Evolutionary conservation across 64 coral and sea anemone species (phyloP), one percentile per base, ranked within the genome.

Genomic region (Acropora yongei): DNA sequence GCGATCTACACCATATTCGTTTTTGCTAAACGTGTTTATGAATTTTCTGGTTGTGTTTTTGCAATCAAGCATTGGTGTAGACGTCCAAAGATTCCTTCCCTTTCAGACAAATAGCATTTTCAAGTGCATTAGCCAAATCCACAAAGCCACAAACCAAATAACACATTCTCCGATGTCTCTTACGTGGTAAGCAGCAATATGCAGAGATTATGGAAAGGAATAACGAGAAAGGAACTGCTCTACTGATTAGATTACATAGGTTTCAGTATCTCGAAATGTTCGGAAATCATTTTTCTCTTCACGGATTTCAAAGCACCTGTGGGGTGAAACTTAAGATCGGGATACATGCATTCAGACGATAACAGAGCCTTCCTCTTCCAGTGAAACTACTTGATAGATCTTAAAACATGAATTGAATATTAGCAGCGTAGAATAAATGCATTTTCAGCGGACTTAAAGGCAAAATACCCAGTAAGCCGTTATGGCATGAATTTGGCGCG

Each of bases 91-190:
- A 3, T 76, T 44, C 5, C 1, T 6, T 45, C 46, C 41, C 74
- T 45, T 76, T 76, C 74, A 76, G 74, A 76, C 74, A 76, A 9
- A 72, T 72, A 40, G 41, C 69, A 72, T 72, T 39, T 45, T 45
- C 46, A 30, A 76, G 74, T 39, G 46, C 74, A 76, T 76, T 76
- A 76, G 41, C 11, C 41, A 76, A 76, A 76, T 76, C 30, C 30
- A 30, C 30, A 30, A 30, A 30, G 30, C 74, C 40, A 7, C 43
- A 76, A 76, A 44, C 41, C 40, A 76, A 76, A 76, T 12, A 76
- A 6, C 3, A 45, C 39, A 45, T 6, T 14, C 41, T 44, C 4
- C 41, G 8, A 76, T 44, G 41, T 42, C 41, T 10, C 41, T 72
- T 13, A 46, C 41, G 74, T 43, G 41, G 74, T 76, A 76, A 74